These are phyloP conservation scores for Agrilus biguttatus DNA, from an alignment of 2,888 invertebrate genomes.

Conservation along the genomic window DNA sequence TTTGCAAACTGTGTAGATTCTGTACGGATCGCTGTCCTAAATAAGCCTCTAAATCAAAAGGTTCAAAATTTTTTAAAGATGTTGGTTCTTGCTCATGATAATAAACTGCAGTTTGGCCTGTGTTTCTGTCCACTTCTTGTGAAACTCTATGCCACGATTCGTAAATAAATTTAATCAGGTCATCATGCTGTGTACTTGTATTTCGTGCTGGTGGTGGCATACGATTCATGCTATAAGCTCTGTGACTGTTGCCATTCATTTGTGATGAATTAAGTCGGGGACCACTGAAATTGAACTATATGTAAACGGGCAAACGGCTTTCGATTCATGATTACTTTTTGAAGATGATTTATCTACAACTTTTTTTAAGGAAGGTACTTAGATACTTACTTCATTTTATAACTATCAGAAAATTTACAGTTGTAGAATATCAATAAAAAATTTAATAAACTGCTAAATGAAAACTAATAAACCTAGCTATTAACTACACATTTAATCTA, in stretches of 20 bases:
- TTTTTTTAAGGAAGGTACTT: too few relatives aligned
- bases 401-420: too few relatives aligned
- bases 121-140: constrained; percentile 20
- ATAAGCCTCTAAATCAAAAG: constrained; percentile 64
- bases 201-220: constrained; percentile 15
- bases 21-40: constrained; percentile 60
- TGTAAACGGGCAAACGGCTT: too few relatives aligned
- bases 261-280: constrained; percentile 27
- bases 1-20: constrained; percentile 43
- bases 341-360: too few relatives aligned
- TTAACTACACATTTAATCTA: too few relatives aligned
- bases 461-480: too few relatives aligned
- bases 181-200: constrained; percentile 48
- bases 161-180: constrained; percentile 64
- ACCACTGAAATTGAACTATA: constrained; percentile 17
- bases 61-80: constrained; percentile 54
- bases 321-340: too few relatives aligned
- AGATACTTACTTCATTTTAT: too few relatives aligned
- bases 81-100: constrained; percentile 46
- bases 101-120: constrained; percentile 41
- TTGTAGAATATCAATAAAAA: too few relatives aligned
- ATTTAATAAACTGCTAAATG: too few relatives aligned
- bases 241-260: constrained; percentile 25
- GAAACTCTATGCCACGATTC: constrained; percentile 60
- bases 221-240: constrained; percentile 20